phyloP scores from a whole-genome alignment of 1,140 invertebrate genomes.

The Lepidurus apus region DNA sequence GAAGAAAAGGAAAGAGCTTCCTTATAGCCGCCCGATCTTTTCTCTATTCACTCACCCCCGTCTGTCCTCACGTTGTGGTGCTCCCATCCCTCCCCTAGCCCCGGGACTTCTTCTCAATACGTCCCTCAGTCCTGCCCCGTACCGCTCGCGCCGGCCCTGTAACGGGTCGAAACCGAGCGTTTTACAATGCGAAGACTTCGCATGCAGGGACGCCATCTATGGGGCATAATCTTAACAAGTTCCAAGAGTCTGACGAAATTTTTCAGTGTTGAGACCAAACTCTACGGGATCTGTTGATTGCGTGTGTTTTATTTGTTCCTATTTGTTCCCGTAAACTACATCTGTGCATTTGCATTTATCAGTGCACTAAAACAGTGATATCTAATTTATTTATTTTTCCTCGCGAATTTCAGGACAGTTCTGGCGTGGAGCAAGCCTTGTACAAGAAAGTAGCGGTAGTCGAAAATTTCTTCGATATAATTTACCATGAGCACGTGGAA shows the following conservation, averaged over 20 bases:
- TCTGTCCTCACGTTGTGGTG: no score
- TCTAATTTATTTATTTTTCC: not conserved
- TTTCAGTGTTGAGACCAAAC: no score
- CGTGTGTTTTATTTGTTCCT: not conserved
- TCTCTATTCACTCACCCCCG: not conserved
- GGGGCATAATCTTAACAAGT: not conserved
- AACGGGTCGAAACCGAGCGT: not conserved
- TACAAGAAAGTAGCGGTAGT: constrained; percentile 91
- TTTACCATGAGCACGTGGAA: constrained; percentile 89
- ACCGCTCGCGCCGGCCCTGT: not conserved
- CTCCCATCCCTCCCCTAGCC: not conserved
- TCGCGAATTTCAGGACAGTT: not conserved
- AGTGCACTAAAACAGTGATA: not conserved
- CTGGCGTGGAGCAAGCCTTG: constrained; percentile 39
- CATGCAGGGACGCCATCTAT: not conserved
- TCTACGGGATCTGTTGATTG: no score
- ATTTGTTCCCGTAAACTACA: not conserved
- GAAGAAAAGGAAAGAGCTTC: not conserved
- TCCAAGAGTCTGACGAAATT: no score
- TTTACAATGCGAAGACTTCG: not conserved
- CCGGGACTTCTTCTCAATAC: not conserved
- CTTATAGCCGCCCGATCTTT: not conserved
- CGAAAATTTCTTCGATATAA: constrained; percentile 95
- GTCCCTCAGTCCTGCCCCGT: not conserved
- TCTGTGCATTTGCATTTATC: not conserved